Evolutionary conservation across 2,888 invertebrate genomes (phyloP), one percentile per base, ranked within the genome.

Genomic region (Tetropium fuscum): DNA sequence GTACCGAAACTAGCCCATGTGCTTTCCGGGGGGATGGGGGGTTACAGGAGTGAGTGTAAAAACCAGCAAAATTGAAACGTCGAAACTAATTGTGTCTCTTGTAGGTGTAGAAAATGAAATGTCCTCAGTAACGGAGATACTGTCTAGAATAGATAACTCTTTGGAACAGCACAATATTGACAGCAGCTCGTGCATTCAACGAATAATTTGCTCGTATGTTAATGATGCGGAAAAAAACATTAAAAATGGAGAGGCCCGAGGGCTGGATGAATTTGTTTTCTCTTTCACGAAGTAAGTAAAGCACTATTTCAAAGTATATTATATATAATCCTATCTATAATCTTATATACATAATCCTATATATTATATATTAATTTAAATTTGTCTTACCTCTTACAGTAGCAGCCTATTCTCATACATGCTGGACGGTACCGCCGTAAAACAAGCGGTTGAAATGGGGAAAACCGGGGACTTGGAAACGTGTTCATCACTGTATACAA

Each of bases 1-100:
- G 84, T 93, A 43, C 94, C 94, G 0, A 94, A 94, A 80, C 79
- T 94, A 32, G 86, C 93, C 1, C 87, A 90, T 60, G 86, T 90
- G 0, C 85, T 94, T 56, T 88, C 90, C 0, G 85, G 86, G 6
- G 83, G 83, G 25, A 84, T 87, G 19, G 88, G 89, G 30, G 89
- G 90, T 27, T 91, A 90, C 40, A 85, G 92, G 79, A 90, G 92
- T 90, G 64, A 67, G 65, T 58, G 1, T 7, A 19, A 15, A 13
- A 1, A 4, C 8, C n/a, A n/a, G n/a, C n/a, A n/a, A n/a, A n/a
- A n/a, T n/a, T n/a, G n/a, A n/a, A n/a, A n/a, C n/a, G n/a, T n/a
- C n/a, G n/a, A n/a, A n/a, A n/a, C n/a, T n/a, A n/a, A n/a, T n/a
- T n/a, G n/a, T n/a, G n/a, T n/a, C 25, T 45, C 27, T 70, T 72